Conservation (phyloP, 2,113 vertebrate species). For the Rhinoderma darwinii region DNA sequence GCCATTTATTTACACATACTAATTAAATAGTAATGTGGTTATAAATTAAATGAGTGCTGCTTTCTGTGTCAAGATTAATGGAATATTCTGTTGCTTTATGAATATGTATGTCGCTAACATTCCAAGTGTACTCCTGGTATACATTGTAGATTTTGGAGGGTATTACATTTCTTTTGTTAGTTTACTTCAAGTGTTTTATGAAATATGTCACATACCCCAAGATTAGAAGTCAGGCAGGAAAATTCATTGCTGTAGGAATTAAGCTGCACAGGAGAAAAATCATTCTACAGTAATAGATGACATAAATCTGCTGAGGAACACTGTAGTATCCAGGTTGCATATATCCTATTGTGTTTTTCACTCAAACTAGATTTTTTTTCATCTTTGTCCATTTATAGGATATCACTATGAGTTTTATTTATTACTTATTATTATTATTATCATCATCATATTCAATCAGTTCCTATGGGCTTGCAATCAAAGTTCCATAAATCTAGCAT, state of each 20-base stretch:
- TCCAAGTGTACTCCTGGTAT: constrained; percentile 43
- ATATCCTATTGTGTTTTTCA: background rate
- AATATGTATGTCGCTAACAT: constrained; percentile 56
- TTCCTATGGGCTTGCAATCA: background rate
- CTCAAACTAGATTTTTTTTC: background rate
- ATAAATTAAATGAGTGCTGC: constrained; percentile 48
- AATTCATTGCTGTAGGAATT: constrained; percentile 49
- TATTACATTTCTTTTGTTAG: constrained; percentile 51
- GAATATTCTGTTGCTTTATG: constrained; percentile 39
- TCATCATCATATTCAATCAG: background rate
- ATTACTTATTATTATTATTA: background rate
- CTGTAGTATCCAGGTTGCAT: background rate
- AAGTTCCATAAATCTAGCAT: background rate
- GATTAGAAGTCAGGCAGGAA: constrained; percentile 45
- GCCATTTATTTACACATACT: constrained; percentile 54
- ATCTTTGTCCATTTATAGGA: background rate
- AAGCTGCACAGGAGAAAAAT: constrained; percentile 37
- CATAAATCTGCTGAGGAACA: constrained; percentile 27
- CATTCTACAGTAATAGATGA: constrained; percentile 9
- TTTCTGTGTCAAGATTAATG: constrained; percentile 46
- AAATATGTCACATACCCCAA: constrained; percentile 47
- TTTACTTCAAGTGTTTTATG: constrained; percentile 56
- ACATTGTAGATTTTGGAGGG: constrained; percentile 35
- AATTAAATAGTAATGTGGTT: constrained; percentile 53
- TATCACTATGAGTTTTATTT: background rate